phyloP scores from a whole-genome alignment of 2,797 vertebrate genomes.

The Acropternis orthonyx region DNA sequence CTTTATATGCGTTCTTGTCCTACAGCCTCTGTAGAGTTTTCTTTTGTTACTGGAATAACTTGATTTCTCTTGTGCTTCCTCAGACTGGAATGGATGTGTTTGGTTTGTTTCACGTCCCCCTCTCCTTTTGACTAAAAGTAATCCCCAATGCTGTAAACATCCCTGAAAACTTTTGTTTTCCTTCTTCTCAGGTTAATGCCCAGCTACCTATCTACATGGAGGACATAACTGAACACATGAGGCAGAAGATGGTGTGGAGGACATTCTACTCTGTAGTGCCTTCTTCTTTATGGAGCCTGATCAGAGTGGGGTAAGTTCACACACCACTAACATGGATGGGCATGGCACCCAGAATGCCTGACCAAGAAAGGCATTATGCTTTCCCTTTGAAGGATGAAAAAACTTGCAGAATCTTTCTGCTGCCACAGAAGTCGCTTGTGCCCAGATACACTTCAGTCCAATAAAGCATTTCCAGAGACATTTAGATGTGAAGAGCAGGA shows the following conservation, averaged over 20 bases:
- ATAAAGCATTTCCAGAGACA: neutral
- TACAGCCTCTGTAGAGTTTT: neutral
- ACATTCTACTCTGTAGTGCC: neutral
- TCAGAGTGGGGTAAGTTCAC: neutral
- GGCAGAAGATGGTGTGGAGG: neutral
- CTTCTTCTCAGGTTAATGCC: neutral
- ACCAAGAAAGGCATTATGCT: neutral
- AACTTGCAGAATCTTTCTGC: neutral
- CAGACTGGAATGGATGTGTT: neutral
- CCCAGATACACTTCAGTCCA: neutral
- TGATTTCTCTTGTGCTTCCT: neutral
- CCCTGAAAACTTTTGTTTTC: neutral
- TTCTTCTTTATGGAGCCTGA: neutral
- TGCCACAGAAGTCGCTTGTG: neutral
- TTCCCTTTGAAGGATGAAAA: neutral
- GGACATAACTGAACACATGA: neutral
- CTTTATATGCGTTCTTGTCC: neutral
- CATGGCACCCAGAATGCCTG: rapidly evolving
- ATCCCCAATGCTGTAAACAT: neutral
- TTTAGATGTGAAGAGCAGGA: neutral
- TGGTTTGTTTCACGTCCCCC: neutral
- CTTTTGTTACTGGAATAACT: neutral
- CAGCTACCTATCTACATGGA: rapidly evolving
- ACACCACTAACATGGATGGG: too few species aligned
- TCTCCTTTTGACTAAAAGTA: neutral